Evolutionary conservation across 2,797 vertebrate species (phyloP).

Genomic region (Acestrorhynchus altus): DNA sequence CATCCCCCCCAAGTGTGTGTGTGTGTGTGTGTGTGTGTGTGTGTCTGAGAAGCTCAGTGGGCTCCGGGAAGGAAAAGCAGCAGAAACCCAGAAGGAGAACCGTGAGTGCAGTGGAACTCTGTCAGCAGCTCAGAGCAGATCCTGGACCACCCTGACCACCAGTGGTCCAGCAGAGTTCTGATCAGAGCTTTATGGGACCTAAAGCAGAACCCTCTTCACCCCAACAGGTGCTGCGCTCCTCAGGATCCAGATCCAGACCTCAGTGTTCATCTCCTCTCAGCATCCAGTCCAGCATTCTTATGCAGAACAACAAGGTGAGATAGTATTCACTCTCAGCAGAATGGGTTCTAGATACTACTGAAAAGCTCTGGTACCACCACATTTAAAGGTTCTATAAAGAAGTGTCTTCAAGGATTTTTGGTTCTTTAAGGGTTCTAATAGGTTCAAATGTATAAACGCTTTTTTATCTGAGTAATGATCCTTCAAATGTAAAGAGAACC

Average conservation of each 20-base stretch:
- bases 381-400: too few species aligned
- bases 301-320: background rate
- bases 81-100: background rate
- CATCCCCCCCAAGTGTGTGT: background rate
- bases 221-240: slow-evolving; percentile 29
- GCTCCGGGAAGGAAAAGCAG: background rate
- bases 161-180: background rate
- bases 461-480: too few species aligned
- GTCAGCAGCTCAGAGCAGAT: background rate
- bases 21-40: background rate
- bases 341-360: too few species aligned
- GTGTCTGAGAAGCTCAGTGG: background rate
- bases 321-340: too few species aligned
- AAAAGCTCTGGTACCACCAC: too few species aligned
- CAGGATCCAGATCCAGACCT: background rate
- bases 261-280: background rate
- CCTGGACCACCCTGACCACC: background rate
- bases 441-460: too few species aligned
- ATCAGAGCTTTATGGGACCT: background rate
- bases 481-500: too few species aligned
- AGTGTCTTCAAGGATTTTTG: too few species aligned
- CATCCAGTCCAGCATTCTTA: background rate
- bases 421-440: too few species aligned
- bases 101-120: background rate
- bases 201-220: background rate